Evolutionary conservation across 2,888 invertebrate genomes (phyloP).

Genomic region (Dusona sp.): DNA sequence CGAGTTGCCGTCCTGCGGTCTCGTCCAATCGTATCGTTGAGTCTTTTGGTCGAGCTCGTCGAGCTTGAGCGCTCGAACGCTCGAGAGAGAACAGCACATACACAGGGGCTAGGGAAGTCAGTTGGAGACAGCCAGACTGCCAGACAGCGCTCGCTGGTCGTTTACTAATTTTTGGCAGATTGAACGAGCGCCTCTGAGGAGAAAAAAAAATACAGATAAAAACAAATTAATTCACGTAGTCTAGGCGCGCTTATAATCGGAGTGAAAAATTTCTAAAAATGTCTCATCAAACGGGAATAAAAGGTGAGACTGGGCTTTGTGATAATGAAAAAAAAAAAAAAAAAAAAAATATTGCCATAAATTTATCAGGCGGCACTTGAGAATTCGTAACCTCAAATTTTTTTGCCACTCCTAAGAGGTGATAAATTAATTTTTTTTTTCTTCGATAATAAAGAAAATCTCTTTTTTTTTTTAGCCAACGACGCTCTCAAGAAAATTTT

Average conservation of each 20-base stretch:
- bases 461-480: slow-evolving; percentile 88
- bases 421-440: slow-evolving; percentile 18
- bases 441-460: slow-evolving; percentile 44
- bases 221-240: neutral
- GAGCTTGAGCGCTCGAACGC: neutral
- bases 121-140: slow-evolving; percentile 45
- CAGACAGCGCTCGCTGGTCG: slow-evolving; percentile 56
- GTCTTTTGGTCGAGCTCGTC: neutral
- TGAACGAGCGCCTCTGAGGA: slow-evolving; percentile 24
- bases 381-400: slow-evolving; percentile 37
- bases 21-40: slow-evolving; percentile 49
- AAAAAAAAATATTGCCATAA: slow-evolving; percentile 51
- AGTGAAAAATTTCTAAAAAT: slow-evolving; percentile 84
- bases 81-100: neutral
- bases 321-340: slow-evolving; percentile 76
- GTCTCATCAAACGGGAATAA: slow-evolving; percentile 97
- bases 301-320: slow-evolving; percentile 86
- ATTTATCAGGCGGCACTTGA: slow-evolving; percentile 26
- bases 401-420: slow-evolving; percentile 67
- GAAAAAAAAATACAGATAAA: slow-evolving; percentile 15
- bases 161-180: slow-evolving; percentile 50
- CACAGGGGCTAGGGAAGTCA: neutral
- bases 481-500: slow-evolving; percentile 92
- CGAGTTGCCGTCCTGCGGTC: slow-evolving; percentile 48
- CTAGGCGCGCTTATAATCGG: neutral